Base-by-base conservation (phyloP, 2,888 invertebrate species). In the Empis livida region DNA sequence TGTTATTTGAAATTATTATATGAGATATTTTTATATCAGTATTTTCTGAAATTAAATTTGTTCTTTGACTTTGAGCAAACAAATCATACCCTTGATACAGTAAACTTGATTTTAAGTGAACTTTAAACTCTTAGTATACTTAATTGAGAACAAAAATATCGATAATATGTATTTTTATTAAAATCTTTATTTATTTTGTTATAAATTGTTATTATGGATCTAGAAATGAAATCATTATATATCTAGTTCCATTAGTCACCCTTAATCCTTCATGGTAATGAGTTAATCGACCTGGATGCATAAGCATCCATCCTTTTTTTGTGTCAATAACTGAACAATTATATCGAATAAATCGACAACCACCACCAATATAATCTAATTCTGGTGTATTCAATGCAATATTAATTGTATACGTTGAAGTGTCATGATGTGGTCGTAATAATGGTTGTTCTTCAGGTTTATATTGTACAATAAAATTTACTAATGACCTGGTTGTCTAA, bases 391-490 rank as follows among this genome's bases (percentile, higher is more conserved):
- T 97, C 53, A 97, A 75, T 1, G 95, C 96, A 53, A 97, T 75
- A 65, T 97, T 97, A 59, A 97, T 88, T 32, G 96, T 97, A 69
- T 93, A 99, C 0, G 99, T 99, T 9, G 96, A 97, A 44, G 95
- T 89, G 66, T 99, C 99, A 64, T 97, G 96, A 67, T 99, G 99
- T 1, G 99, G 96, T 15, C 91, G 76, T 53, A 99, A 73, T 0
- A 78, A 84, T 0, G 96, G 89, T 69, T 99, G 99, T 67, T 99
- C 96, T 60, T 92, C 91, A 0, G 97, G 97, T 47, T 82, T 79
- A 71, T 99, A 99, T 42, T 96, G 81, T 1, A 99, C 97, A 52
- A 99, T 90, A 70, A 99, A 99, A 73, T 97, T 99, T 95, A 99
- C 93, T 37, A 90, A 64, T 0, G 97, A 87, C 45, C 82, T 79